Percentiles rank a stretch among this genome's conserved stretches.
phyloP scores from a whole-genome alignment of 2,888 invertebrate genomes.

The Mythimna ferrago region DNA sequence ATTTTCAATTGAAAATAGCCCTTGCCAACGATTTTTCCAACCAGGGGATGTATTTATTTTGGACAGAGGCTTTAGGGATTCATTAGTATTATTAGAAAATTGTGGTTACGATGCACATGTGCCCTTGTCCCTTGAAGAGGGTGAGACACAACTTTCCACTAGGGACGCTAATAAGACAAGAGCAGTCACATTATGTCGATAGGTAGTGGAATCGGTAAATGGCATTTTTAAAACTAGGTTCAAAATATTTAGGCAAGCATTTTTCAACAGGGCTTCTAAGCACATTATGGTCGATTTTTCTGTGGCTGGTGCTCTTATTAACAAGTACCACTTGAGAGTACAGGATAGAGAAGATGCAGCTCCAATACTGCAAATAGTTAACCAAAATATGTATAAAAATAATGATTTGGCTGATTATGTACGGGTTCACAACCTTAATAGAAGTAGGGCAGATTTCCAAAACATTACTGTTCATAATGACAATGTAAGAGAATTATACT shows the following conservation, averaged over 20 bases:
- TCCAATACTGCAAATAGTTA: constrained; percentile 6
- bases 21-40: constrained; percentile 14
- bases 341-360: constrained; percentile 5
- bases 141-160: constrained; percentile 11
- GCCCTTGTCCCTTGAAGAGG: not conserved
- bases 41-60: constrained; percentile 25
- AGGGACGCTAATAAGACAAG: constrained; percentile 4
- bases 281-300: constrained; percentile 7
- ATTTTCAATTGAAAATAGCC: constrained; percentile 13
- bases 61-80: constrained; percentile 23
- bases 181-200: constrained; percentile 16
- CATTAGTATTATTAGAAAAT: not conserved
- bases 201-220: constrained; percentile 12
- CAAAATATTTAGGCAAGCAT: constrained; percentile 2
- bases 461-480: constrained; percentile 7
- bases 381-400: constrained; percentile 12
- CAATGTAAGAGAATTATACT: not conserved
- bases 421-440: too few species aligned
- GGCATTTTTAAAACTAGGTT: constrained; percentile 12
- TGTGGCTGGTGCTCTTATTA: constrained; percentile 21
- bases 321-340: constrained; percentile 9
- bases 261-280: constrained; percentile 9
- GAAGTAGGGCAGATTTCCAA: too few species aligned
- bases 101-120: not conserved
- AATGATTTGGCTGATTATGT: constrained; percentile 19